phyloP scores from a whole-genome alignment of 2,797 vertebrate genomes.

The Setipinna tenuifilis region DNA sequence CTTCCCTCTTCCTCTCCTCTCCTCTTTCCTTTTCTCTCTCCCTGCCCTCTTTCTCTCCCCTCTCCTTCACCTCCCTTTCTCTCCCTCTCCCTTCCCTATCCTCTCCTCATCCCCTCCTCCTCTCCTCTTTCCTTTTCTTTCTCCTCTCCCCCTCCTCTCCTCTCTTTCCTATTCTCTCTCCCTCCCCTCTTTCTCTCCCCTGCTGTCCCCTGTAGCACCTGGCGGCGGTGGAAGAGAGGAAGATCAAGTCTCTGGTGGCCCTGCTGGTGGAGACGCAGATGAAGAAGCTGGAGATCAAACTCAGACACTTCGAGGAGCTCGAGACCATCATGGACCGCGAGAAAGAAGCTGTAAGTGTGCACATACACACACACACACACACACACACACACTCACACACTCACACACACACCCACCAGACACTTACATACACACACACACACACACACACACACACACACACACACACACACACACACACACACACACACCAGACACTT shows the following conservation, averaged over 20 bases:
- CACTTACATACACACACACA: neutral
- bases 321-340: conserved; percentile 99
- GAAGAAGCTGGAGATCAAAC: conserved; percentile 98
- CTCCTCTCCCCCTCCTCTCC: neutral
- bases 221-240: conserved; percentile 94
- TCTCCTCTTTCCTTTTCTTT: too few relatives aligned
- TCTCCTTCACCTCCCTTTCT: neutral
- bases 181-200: neutral
- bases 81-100: neutral
- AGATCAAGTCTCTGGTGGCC: conserved; percentile 97
- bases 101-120: neutral
- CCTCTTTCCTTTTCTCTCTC: neutral
- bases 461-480: neutral
- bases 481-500: too few relatives aligned
- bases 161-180: neutral
- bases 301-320: conserved; percentile 95
- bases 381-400: neutral
- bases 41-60: neutral
- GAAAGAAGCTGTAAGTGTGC: conserved; percentile 91
- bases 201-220: conserved; percentile 78
- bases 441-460: neutral
- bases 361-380: neutral
- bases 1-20: neutral
- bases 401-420: neutral
- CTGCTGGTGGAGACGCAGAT: conserved; percentile 97